Conservation (phyloP, 2,888 invertebrate genomes). For the Reticulitermes lucifugus region DNA sequence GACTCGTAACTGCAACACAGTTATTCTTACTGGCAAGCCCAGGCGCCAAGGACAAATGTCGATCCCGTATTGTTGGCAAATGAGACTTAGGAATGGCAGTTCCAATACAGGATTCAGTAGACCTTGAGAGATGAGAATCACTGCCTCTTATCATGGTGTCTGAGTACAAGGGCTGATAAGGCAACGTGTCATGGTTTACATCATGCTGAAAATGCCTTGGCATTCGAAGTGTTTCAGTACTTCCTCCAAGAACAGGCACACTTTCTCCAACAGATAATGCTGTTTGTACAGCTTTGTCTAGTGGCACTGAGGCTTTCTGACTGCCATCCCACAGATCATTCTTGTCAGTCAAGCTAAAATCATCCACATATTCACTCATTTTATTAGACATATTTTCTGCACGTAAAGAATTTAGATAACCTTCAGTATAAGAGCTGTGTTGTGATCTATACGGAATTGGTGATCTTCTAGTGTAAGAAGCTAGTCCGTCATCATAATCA, state of each 20-base stretch:
- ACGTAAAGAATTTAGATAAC: background rate
- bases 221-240: constrained; percentile 16
- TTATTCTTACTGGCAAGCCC: background rate
- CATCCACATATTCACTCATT: background rate
- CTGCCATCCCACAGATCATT: background rate
- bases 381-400: background rate
- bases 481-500: background rate
- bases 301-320: background rate
- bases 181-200: background rate
- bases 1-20: background rate
- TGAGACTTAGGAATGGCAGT: background rate
- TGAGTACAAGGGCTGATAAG: background rate
- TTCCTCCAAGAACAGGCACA: background rate
- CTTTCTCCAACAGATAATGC: background rate
- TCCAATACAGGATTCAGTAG: constrained; percentile 14
- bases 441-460: background rate
- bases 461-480: background rate
- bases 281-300: background rate
- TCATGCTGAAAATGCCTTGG: constrained; percentile 33
- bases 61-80: background rate
- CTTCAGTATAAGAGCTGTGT: background rate
- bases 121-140: constrained; percentile 25
- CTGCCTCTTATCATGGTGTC: constrained; percentile 9
- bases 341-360: background rate
- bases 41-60: background rate